Evolutionary conservation across 2,113 vertebrate genomes (phyloP), one percentile per base, ranked within the genome.

Genomic region (Taurulus bubalis): DNA sequence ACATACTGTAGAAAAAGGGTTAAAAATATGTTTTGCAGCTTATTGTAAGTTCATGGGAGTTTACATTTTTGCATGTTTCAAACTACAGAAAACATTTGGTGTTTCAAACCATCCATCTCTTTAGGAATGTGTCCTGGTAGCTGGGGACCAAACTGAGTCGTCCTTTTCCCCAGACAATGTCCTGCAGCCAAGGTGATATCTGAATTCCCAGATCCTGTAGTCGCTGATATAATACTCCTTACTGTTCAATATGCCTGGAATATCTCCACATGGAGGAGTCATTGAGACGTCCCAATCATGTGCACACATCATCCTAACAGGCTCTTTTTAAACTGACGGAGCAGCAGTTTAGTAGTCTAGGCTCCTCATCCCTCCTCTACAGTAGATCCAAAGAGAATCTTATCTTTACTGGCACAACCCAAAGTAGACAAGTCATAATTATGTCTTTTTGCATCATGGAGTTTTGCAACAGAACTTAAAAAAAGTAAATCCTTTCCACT

Each of bases 171-270:
- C 9, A 59, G 34, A n/a, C 36, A 77, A 30, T 74, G 51, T 68
- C 72, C 45, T 32, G 65, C 74, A 71, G 76, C 42, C 40, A 11
- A 56, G 34, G 67, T 73, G 45, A 70, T 70, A 83, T 75, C 47
- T 14, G 11, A 58, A 74, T 60, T 73, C 60, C 64, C 68, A 79
- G 59, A 75, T 32, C n/a, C 47, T 60, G 12, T 53, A 71, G 77
- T 72, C 69, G 63, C 16, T n/a, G 73, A 80, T 85, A 53, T 16
- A 82, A 51, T 69, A 82, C 22, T 60, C 62, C 45, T 51, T 55
- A 60, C 60, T 80, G 63, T 64, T 84, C 77, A 73, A 10, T 83
- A 68, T n/a, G 24, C 20, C 72, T 72, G 45, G 60, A 79, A 80
- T 75, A 74, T 81, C 30, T 87, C 65, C 65, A 70, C 59, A 60